Conservation (phyloP, 2,797 vertebrate species). For the Poeciliopsis presidionis region DNA sequence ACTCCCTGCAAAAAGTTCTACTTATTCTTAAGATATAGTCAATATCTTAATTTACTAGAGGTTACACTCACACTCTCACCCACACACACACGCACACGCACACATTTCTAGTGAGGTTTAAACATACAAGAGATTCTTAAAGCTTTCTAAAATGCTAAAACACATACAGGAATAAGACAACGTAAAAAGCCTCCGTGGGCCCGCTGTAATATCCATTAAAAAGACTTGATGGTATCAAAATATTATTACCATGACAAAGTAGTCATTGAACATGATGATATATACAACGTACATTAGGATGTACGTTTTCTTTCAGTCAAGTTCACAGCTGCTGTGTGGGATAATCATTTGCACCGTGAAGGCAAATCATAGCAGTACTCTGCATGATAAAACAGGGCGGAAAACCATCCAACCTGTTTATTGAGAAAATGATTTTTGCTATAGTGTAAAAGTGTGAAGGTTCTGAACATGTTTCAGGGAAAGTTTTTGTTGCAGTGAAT, state of each 20-base stretch:
- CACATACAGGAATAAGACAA: background rate
- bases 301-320: background rate
- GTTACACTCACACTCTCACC: background rate
- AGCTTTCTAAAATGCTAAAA: background rate
- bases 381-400: background rate
- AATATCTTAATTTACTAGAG: constrained; percentile 59
- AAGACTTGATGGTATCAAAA: background rate
- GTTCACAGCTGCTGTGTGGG: background rate
- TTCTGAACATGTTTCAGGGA: background rate
- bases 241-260: background rate
- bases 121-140: background rate
- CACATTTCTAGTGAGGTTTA: background rate
- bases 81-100: too few species aligned
- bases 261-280: background rate
- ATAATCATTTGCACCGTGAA: background rate
- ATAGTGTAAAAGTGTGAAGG: background rate
- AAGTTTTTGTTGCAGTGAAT: background rate
- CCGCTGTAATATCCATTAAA: background rate
- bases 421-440: background rate
- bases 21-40: constrained; percentile 28
- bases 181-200: background rate
- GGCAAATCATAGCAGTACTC: background rate
- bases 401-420: background rate
- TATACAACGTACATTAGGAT: background rate
- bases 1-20: constrained; percentile 34